A percentile compares a stretch with the other conserved stretches of the same genome.
phyloP scores from a whole-genome alignment of 2,113 vertebrate genomes.

The Paraplagusia blochii region DNA sequence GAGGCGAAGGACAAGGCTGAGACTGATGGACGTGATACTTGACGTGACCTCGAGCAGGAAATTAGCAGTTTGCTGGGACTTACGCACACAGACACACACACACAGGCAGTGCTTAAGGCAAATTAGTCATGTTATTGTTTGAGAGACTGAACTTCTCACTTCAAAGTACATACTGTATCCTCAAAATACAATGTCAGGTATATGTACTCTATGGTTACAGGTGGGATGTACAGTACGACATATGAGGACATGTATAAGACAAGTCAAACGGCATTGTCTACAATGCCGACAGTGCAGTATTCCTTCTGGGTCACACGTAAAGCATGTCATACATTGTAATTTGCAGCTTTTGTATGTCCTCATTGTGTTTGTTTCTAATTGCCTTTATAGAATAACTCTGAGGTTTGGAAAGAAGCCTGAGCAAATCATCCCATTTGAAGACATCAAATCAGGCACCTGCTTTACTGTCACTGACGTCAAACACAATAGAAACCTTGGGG shows the following conservation, averaged over 20 bases:
- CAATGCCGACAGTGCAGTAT: no score
- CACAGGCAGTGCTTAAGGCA: not conserved
- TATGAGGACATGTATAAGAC: no score
- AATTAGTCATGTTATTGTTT: not conserved
- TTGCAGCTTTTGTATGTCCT: not conserved
- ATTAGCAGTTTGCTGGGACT: slow-evolving; percentile 28
- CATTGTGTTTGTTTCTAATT: not conserved
- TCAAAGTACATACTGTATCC: not conserved
- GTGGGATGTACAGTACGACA: no score
- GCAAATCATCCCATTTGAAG: not conserved
- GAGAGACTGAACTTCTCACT: no score
- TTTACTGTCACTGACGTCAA: not conserved
- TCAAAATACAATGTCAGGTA: no score
- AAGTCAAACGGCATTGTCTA: no score
- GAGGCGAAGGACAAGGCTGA: not conserved
- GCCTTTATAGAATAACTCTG: not conserved
- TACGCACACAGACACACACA: slow-evolving; percentile 26
- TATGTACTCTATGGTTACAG: no score
- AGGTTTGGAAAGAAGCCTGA: not conserved
- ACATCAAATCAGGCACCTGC: not conserved
- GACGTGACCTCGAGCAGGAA: slow-evolving; percentile 23
- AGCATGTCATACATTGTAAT: not conserved
- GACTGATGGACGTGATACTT: slow-evolving; percentile 30
- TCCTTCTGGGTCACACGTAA: no score
- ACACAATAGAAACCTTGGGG: no score